A percentile compares a stretch with the other conserved stretches of the same genome.
Conservation (phyloP, 2,797 vertebrate species). For the Petrocephalus sullivani region DNA sequence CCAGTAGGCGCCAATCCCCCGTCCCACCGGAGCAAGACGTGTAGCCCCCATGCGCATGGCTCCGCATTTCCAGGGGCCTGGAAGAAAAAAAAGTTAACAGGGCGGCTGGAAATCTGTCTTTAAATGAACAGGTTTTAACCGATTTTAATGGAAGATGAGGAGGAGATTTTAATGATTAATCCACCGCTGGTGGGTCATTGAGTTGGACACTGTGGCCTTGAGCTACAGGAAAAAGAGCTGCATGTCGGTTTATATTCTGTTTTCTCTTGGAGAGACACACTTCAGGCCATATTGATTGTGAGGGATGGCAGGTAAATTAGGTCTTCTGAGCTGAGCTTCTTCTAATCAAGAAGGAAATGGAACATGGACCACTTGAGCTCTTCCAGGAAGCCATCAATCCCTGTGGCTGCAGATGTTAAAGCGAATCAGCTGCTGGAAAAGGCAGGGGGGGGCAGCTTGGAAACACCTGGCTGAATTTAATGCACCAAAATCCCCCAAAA, state of each 20-base stretch:
- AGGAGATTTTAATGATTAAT: conserved; percentile 36
- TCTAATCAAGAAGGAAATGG: not conserved
- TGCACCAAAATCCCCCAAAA: too few species aligned
- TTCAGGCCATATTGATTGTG: not conserved
- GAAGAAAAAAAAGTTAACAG: conserved; percentile 32
- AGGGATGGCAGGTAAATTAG: not conserved
- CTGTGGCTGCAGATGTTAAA: not conserved
- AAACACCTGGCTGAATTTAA: not conserved
- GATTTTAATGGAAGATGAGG: conserved; percentile 45
- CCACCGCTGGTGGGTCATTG: conserved; percentile 37
- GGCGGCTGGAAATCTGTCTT: conserved; percentile 41
- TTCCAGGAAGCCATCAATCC: not conserved
- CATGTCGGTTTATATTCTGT: not conserved
- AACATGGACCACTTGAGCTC: not conserved
- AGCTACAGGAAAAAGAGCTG: conserved; percentile 14
- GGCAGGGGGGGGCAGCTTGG: not conserved
- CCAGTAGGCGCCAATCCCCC: conserved; percentile 33
- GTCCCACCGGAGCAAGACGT: not conserved
- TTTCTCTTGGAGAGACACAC: not conserved
- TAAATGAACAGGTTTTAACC: conserved; percentile 36
- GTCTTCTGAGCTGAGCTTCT: not conserved
- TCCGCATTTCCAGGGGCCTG: not conserved
- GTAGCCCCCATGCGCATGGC: conserved; percentile 13
- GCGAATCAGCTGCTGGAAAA: too few species aligned
- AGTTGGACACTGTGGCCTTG: conserved; percentile 13